Evolutionary conservation across 1,140 invertebrate species (phyloP), one percentile per base, ranked within the genome.

Genomic region (Bombus picipes): DNA sequence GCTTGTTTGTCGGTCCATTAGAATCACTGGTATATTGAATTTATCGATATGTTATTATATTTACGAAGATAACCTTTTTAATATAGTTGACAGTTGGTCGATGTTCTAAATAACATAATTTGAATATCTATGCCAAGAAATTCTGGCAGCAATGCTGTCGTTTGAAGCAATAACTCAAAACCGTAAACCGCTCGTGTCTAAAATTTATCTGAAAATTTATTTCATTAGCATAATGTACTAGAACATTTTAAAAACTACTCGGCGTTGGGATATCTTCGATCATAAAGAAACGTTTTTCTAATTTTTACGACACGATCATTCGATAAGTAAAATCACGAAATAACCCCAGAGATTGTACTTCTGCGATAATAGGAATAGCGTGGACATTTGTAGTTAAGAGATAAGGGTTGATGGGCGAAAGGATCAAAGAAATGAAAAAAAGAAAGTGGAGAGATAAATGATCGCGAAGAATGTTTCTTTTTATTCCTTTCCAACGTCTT

Each of bases 281-380:
- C 59, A 3, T 5, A 12, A 4, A 62, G 3, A 62, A n/a, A 13
- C 10, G 28, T n/a, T 13, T n/a, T n/a, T 1, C 12, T 62, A 62
- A 12, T 5, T n/a, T n/a, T 12, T n/a, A 13, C 47, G 22, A 22
- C 47, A 6, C 18, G 18, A 53, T 22, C 15, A 2, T 62, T 62
- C 59, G 59, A 62, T 13, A 3, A 12, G 4, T 13, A n/a, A 62
- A 12, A n/a, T 62, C 0, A n/a, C 28, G 1, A n/a, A n/a, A 5
- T 28, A 28, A 59, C 3, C 25, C 57, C 10, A 9, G 57, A 59
- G 28, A 62, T 62, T 5, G 28, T n/a, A 4, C 28, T 0, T 12
- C 0, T n/a, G 3, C 2, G 59, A n/a, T 28, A n/a, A 62, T 62
- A n/a, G 28, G 1, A 12, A 62, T n/a, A 12, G 0, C 0, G 22